Conservation (phyloP, 2,888 invertebrate genomes). For the Sesamia inferens region DNA sequence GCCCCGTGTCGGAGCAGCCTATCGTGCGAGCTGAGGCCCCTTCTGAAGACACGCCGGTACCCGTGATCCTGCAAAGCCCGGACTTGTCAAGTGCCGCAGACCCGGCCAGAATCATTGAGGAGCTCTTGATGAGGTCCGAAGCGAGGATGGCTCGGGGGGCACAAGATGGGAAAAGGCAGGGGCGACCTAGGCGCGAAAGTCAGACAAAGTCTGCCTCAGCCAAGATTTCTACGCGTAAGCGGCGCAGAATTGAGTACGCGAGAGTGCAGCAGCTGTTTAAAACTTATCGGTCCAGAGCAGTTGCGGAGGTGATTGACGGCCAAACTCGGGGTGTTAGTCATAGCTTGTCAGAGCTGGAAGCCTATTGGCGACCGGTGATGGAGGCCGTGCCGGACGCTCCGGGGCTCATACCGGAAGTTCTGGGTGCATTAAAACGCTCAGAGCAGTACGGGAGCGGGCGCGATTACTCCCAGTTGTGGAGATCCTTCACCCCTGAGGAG, state of each 20-base stretch:
- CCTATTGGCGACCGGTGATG: slow-evolving; percentile 42
- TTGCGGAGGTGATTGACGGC: slow-evolving; percentile 18
- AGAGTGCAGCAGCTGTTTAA: slow-evolving; percentile 13
- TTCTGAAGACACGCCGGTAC: neutral
- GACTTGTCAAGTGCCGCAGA: neutral
- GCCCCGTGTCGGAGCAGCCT: neutral
- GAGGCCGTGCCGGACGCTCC: slow-evolving; percentile 34
- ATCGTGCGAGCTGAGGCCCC: accelerated
- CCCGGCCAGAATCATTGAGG: slow-evolving; percentile 16
- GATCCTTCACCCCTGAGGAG: slow-evolving; percentile 20
- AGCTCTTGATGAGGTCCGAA: neutral
- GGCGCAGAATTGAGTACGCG: slow-evolving; percentile 17
- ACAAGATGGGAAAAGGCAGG: neutral
- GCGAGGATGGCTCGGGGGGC: slow-evolving; percentile 18
- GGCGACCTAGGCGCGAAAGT: neutral
- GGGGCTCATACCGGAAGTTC: slow-evolving; percentile 33
- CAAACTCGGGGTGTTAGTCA: slow-evolving; percentile 3
- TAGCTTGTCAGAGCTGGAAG: slow-evolving; percentile 26
- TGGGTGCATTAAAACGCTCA: neutral
- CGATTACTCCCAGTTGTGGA: slow-evolving; percentile 18
- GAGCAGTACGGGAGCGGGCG: slow-evolving; percentile 31
- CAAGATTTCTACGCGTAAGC: neutral
- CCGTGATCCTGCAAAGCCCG: neutral
- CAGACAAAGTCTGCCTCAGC: neutral
- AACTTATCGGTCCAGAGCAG: slow-evolving; percentile 13